phyloP scores from a whole-genome alignment of 2,113 vertebrate species.

The Gymnobelideus leadbeateri region DNA sequence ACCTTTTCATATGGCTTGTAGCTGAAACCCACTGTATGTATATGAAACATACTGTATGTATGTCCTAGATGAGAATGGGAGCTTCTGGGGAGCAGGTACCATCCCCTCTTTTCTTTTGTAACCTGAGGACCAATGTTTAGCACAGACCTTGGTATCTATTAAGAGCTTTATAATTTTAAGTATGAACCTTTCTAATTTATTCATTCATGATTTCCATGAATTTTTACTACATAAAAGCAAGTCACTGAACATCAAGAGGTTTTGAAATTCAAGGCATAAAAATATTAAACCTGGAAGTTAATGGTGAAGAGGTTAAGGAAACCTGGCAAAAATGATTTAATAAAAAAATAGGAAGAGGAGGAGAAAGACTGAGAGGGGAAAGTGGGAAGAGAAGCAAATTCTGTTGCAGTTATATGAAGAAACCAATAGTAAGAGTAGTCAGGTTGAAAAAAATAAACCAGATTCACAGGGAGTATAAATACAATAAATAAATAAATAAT shows the following conservation, averaged over 20 bases:
- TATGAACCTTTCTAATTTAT: background rate
- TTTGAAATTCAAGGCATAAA: background rate
- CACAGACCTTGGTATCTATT: background rate
- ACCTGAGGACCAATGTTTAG: background rate
- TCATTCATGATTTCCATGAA: background rate
- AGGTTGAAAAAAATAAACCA: background rate
- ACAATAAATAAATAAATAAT: background rate
- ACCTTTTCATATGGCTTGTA: background rate
- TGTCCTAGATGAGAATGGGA: background rate
- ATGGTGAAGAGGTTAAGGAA: background rate
- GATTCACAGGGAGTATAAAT: background rate
- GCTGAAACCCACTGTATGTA: background rate
- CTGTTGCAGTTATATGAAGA: background rate
- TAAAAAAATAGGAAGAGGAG: background rate
- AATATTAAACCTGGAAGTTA: background rate
- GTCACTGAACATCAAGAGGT: background rate
- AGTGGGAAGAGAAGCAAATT: background rate
- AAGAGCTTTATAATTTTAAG: background rate
- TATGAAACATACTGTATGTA: background rate
- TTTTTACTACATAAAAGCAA: background rate
- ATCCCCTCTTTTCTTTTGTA: background rate
- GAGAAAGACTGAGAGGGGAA: background rate
- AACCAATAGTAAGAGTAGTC: background rate
- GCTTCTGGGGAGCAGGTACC: background rate
- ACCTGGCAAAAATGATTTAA: too few relatives aligned